Conservation (phyloP, 2,797 vertebrate genomes). For the Hafferia zeledoni region DNA sequence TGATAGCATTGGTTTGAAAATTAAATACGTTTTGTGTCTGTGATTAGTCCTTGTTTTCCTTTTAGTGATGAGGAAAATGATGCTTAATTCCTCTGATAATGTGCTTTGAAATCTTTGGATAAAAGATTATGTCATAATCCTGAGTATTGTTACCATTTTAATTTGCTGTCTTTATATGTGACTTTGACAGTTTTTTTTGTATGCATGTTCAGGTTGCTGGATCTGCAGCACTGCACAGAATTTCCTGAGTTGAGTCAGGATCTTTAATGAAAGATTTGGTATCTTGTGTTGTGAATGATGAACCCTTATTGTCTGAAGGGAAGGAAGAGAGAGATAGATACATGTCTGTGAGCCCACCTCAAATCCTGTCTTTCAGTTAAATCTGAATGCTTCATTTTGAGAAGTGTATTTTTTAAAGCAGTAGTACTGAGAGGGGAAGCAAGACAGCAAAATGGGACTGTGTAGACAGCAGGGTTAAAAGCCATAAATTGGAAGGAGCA, state of each 20-base stretch:
- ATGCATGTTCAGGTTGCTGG: not conserved
- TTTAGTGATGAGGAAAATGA: not conserved
- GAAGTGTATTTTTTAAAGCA: not conserved
- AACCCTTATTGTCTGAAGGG: not conserved
- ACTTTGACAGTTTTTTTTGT: not conserved
- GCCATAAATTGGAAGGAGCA: not conserved
- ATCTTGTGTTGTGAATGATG: not conserved
- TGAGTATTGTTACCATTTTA: not conserved
- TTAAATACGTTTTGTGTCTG: not conserved
- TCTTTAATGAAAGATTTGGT: not conserved
- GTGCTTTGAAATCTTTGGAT: not conserved
- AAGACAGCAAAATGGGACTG: not conserved
- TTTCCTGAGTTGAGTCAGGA: not conserved
- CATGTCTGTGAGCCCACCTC: fast-evolving
- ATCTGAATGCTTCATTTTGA: not conserved
- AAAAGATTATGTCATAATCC: not conserved
- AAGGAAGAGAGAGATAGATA: not conserved
- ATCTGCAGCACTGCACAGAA: not conserved
- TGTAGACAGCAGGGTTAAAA: not conserved
- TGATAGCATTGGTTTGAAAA: not conserved
- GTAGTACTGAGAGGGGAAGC: not conserved
- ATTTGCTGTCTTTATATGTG: not conserved
- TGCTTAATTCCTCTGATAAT: not conserved
- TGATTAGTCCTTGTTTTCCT: not conserved
- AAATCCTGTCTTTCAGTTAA: not conserved